Percentiles rank a stretch among this genome's conserved stretches.
These are phyloP conservation scores for Callithrix jacchus DNA, from an alignment of 2,113 vertebrate species.

Conservation along the genomic window DNA sequence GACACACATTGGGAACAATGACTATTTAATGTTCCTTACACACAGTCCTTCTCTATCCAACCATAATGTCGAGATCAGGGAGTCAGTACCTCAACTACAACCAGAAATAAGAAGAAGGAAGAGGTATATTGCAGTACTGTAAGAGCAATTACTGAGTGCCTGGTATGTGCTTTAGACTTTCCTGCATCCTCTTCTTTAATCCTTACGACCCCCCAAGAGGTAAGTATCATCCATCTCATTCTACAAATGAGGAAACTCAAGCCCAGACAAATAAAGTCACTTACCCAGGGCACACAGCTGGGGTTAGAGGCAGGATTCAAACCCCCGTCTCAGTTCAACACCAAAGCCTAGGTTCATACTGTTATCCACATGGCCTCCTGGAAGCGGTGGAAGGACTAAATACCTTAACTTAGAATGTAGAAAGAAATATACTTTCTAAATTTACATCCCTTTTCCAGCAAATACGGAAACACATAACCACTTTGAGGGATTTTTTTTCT, in stretches of 20 bases:
- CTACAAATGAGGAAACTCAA: neutral
- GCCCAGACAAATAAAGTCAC: neutral
- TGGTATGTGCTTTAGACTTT: fast-evolving
- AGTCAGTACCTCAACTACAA: fast-evolving
- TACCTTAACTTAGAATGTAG: neutral
- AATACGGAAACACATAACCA: neutral
- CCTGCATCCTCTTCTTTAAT: neutral
- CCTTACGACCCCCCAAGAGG: fast-evolving
- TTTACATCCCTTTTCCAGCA: neutral
- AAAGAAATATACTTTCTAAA: neutral
- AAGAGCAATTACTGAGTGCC: too few relatives aligned
- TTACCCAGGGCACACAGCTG: neutral
- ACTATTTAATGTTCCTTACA: too few relatives aligned
- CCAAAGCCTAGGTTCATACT: neutral
- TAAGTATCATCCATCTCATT: neutral
- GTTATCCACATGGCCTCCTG: neutral
- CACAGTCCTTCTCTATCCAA: fast-evolving
- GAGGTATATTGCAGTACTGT: fast-evolving
- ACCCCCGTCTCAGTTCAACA: neutral
- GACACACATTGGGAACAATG: neutral
- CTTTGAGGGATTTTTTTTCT: neutral
- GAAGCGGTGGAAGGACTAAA: fast-evolving
- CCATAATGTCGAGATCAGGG: neutral
- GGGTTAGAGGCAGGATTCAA: neutral
- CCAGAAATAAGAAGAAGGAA: neutral